Percentiles rank a stretch among this genome's conserved stretches.
Conservation (phyloP, 2,113 vertebrate genomes). For the Theristicus caerulescens region DNA sequence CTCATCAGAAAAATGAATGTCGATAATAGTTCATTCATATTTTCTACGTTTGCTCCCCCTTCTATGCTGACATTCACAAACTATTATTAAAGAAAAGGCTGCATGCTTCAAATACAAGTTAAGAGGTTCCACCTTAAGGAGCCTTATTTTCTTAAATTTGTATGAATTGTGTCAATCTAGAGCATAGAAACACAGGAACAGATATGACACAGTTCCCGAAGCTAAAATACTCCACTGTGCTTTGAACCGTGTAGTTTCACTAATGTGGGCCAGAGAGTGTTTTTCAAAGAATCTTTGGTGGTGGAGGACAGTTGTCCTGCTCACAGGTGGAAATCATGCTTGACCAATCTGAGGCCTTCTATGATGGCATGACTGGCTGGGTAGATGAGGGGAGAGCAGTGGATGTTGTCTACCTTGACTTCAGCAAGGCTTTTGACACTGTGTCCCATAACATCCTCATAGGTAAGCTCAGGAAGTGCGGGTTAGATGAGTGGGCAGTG, state of each 20-base stretch:
- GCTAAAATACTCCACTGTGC: not conserved
- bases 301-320: not conserved
- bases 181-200: not conserved
- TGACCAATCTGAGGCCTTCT: too few species aligned
- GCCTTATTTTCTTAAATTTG: not conserved
- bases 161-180: not conserved
- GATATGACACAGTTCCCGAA: not conserved
- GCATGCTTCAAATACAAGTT: not conserved
- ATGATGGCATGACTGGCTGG: too few species aligned
- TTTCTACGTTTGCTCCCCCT: not conserved
- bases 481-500: too few species aligned
- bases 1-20: accelerated
- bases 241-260: not conserved
- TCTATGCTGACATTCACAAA: not conserved
- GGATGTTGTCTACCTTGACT: too few species aligned
- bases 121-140: not conserved
- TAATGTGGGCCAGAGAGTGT: not conserved
- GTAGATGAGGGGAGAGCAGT: too few species aligned
- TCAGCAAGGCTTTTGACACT: too few species aligned
- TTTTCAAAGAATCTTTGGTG: not conserved
- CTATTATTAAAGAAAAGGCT: not conserved
- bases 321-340: not conserved
- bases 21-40: accelerated
- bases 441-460: too few species aligned
- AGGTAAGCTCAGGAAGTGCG: too few species aligned